Percentiles rank a stretch among this genome's conserved stretches.
These are phyloP conservation scores for Xiphorhynchus erythropygius DNA, from an alignment of 2,797 vertebrate species.

Conservation along the genomic window DNA sequence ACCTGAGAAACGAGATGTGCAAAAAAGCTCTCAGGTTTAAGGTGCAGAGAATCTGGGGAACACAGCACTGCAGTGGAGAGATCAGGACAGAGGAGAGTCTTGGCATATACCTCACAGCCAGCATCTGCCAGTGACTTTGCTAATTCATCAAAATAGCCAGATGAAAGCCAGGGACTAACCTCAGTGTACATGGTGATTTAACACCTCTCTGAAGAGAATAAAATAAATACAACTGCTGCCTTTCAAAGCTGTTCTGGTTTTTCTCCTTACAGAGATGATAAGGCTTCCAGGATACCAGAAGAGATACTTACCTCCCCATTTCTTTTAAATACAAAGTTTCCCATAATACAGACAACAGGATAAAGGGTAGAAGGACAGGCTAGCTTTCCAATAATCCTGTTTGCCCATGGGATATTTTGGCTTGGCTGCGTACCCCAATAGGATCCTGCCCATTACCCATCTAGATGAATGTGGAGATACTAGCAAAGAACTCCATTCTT, in stretches of 20 bases:
- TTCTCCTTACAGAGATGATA: constrained; percentile 17
- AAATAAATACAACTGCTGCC: constrained; percentile 26
- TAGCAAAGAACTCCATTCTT: background rate
- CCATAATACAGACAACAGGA: background rate
- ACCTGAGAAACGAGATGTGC: background rate
- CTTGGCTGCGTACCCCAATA: background rate
- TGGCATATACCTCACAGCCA: background rate
- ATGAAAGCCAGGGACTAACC: constrained; percentile 34
- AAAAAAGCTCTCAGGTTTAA: background rate
- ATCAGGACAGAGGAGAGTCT: background rate
- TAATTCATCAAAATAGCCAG: constrained; percentile 28
- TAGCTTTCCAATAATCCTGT: background rate
- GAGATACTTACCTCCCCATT: background rate
- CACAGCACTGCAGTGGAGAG: background rate
- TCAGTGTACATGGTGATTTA: background rate
- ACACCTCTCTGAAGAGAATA: constrained; percentile 10
- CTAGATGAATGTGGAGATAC: background rate
- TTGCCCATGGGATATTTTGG: background rate
- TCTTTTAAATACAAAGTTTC: constrained; percentile 6
- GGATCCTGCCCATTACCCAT: background rate
- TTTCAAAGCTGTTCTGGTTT: constrained; percentile 40
- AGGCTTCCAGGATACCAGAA: background rate
- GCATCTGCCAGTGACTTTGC: constrained; percentile 9
- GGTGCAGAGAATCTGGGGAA: background rate
- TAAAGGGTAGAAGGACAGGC: background rate